These are phyloP conservation scores for Uropsilus gracilis DNA, from an alignment of 2,113 vertebrate genomes.

Conservation along the genomic window DNA sequence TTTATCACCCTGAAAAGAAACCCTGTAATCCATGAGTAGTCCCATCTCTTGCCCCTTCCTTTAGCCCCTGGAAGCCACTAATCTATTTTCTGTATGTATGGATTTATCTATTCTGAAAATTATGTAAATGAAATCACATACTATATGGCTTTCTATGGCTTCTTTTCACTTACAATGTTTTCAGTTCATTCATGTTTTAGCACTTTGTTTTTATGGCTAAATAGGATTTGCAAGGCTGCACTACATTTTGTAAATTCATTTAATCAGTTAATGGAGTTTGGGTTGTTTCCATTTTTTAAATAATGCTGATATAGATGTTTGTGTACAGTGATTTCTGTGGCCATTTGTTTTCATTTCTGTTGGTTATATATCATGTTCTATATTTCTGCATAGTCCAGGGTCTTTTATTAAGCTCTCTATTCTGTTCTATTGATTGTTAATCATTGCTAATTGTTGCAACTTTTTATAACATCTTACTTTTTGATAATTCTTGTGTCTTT, in stretches of 20 bases:
- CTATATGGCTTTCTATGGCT: not conserved
- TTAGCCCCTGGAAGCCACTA: not conserved
- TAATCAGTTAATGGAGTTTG: not conserved
- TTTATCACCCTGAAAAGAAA: not conserved
- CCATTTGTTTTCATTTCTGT: conserved; percentile 15
- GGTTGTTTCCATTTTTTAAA: conserved; percentile 20
- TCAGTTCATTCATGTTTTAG: not conserved
- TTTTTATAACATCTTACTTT: not conserved
- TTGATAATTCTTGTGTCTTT: not conserved
- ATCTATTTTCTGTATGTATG: conserved; percentile 10
- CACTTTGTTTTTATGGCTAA: not conserved
- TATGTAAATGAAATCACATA: no score
- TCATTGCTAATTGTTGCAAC: not conserved
- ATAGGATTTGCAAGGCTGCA: conserved; percentile 1
- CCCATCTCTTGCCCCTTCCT: not conserved
- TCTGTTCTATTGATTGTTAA: not conserved
- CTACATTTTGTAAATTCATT: not conserved
- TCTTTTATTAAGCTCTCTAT: not conserved
- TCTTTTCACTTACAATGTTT: conserved; percentile 54
- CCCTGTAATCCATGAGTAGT: not conserved
- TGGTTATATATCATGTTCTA: not conserved
- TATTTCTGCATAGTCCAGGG: not conserved
- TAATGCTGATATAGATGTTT: conserved; percentile 4
- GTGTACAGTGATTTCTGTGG: not conserved
- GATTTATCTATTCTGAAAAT: conserved; percentile 12